Base-by-base conservation (phyloP, 2,888 invertebrate genomes). In the Phania funesta region DNA sequence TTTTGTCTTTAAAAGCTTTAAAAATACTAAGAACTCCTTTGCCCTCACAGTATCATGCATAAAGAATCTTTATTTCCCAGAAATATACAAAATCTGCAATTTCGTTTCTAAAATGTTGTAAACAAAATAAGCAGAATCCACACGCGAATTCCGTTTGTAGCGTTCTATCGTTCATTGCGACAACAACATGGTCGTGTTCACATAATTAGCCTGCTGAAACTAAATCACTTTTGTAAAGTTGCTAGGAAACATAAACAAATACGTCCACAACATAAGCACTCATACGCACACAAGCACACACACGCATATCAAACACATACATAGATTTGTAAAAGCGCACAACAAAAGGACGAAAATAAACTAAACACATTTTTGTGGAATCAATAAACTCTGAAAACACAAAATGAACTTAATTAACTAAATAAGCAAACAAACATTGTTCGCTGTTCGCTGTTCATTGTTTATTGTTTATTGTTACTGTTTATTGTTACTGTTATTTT, bases 371-470 rank as follows among this genome's bases (percentile, higher is more conserved):
- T 68, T 68, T 56, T 44, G 44, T 56, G 56, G 32, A 56, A 78
- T 78, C 70, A 58, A 78, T 73, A 50, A 71, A 58, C 71, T 65
- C n/a, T n/a, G 41, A 38, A 41, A 58, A 24, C 58, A 71, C 29
- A 41, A 71, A 78, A 65, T 67, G 64, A 56, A 48, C 41, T 64
- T 70, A 75, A 64, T 80, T 80, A 80, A 80, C 74, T 80, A 64
- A 70, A 74, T 64, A 75, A 70, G 2, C 32, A 35, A 38, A 38
- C 68, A 80, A 38, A 29, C 44, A 13, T 35, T 32, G 9, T n/a
- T 58, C 22, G 11, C 1, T 11, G 35, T 11, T 38, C n/a, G n/a
- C n/a, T n/a, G n/a, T n/a, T n/a, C n/a, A n/a, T n/a, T n/a, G n/a
- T n/a, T n/a, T n/a, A n/a, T n/a, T n/a, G n/a, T n/a, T n/a, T n/a